These are phyloP conservation scores for Amiota mariae DNA, from an alignment of 2,888 invertebrate species.

Conservation along the genomic window DNA sequence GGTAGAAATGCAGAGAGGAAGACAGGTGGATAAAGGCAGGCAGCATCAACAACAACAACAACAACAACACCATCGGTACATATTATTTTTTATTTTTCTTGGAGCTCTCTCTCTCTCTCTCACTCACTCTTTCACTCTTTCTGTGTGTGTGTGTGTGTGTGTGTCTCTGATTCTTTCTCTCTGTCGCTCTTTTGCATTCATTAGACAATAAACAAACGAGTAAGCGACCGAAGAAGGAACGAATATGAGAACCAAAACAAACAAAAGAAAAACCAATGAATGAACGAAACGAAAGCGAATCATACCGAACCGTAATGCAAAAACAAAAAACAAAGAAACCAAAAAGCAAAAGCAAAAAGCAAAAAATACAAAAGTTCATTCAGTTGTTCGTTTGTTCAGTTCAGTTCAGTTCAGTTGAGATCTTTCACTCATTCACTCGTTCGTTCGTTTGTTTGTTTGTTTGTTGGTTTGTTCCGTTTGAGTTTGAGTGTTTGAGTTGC, in stretches of 20 bases:
- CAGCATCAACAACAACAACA: too few species aligned
- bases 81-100: too few species aligned
- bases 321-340: not conserved
- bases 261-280: slow-evolving; percentile 23
- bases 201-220: slow-evolving; percentile 8
- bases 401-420: too few species aligned
- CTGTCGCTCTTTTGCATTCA: not conserved
- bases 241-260: slow-evolving; percentile 34
- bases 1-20: not conserved
- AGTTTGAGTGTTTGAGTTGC: too few species aligned
- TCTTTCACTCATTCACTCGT: too few species aligned
- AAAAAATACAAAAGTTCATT: not conserved
- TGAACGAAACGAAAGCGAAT: not conserved
- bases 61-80: too few species aligned
- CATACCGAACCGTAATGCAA: not conserved
- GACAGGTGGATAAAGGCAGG: too few species aligned
- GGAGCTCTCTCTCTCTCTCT: not conserved
- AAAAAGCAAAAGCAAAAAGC: not conserved
- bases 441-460: too few species aligned
- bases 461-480: too few species aligned
- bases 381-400: too few species aligned
- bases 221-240: slow-evolving; percentile 9
- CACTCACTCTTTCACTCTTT: not conserved
- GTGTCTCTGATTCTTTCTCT: not conserved
- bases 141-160: not conserved